Conservation (phyloP, 2,113 vertebrate genomes). For the Ondatra zibethicus region DNA sequence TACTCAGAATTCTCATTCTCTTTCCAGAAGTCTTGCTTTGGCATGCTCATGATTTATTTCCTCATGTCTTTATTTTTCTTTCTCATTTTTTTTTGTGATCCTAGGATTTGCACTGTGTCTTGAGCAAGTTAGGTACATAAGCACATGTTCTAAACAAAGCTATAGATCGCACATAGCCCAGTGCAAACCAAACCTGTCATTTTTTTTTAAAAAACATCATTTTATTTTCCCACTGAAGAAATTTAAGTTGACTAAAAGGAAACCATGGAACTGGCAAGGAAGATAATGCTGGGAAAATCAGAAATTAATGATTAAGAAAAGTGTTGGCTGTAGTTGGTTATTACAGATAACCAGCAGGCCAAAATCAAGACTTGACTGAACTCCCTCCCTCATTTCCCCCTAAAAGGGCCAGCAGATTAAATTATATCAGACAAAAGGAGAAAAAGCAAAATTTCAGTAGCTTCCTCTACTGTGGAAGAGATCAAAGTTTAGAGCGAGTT, state of each 20-base stretch:
- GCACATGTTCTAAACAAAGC: neutral
- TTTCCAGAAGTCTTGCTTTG: neutral
- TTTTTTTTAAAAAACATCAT: neutral
- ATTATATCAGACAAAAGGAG: neutral
- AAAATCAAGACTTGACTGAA: neutral
- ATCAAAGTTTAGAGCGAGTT: neutral
- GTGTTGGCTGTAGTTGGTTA: neutral
- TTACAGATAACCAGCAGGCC: slow-evolving; percentile 6
- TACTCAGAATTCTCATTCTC: neutral
- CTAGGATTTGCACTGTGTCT: neutral
- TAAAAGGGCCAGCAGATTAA: neutral
- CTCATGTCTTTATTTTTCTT: neutral
- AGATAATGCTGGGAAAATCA: neutral
- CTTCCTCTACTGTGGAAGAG: neutral
- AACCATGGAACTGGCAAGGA: neutral
- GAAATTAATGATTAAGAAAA: slow-evolving; percentile 6
- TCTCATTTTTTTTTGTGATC: too few relatives aligned
- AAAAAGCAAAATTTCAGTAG: neutral
- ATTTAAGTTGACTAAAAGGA: slow-evolving; percentile 13
- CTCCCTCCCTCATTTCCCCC: neutral
- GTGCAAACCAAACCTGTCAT: neutral
- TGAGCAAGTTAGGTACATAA: neutral
- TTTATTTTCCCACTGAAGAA: neutral
- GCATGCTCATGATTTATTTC: neutral
- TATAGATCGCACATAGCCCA: neutral